phyloP scores from a whole-genome alignment of 2,797 vertebrate species.

The Propithecus deckenii region DNA sequence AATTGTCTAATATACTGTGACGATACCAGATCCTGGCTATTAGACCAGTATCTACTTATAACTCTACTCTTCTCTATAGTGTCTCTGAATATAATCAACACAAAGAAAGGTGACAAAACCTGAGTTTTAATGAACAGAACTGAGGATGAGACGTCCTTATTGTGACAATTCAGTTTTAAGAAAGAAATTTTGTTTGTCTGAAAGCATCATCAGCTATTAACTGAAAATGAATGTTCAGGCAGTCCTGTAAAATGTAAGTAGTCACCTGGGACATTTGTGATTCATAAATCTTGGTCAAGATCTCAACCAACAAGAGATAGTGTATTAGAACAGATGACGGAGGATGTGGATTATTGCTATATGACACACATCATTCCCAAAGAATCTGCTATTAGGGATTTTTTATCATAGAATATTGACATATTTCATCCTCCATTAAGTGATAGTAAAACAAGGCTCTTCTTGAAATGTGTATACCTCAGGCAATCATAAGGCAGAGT shows the following conservation, averaged over 20 bases:
- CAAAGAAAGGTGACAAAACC: background rate
- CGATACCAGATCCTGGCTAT: background rate
- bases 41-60: background rate
- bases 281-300: background rate
- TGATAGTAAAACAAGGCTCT: background rate
- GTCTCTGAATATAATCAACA: background rate
- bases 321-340: background rate
- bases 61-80: background rate
- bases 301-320: background rate
- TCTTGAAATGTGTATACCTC: background rate
- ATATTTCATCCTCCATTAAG: background rate
- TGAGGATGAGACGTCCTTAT: background rate
- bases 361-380: background rate
- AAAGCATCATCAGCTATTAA: background rate
- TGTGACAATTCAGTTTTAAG: background rate
- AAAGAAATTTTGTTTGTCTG: background rate
- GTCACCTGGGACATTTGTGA: background rate
- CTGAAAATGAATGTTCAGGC: background rate
- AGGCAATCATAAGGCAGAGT: background rate
- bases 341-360: too few relatives aligned
- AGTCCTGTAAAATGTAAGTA: background rate
- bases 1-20: background rate
- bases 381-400: background rate
- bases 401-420: background rate
- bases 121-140: background rate